Evolutionary conservation across 2,888 invertebrate genomes (phyloP).

Genomic region (Drosophila vallismaia): DNA sequence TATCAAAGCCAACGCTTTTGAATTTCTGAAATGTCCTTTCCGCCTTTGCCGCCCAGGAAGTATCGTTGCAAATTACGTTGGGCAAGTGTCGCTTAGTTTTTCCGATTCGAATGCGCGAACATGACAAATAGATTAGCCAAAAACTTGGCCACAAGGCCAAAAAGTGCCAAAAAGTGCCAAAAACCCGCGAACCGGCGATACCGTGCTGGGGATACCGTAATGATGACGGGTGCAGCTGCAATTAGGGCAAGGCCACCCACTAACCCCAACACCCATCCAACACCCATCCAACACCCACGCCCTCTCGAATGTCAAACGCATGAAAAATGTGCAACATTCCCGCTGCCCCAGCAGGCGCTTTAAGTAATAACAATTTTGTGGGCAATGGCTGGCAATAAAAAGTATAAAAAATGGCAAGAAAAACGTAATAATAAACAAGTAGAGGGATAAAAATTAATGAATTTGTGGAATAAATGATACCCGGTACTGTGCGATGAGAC

Average conservation of each 20-base stretch:
- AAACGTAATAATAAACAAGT: slow-evolving; percentile 8
- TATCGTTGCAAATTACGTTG: slow-evolving; percentile 75
- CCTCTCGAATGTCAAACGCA: slow-evolving; percentile 66
- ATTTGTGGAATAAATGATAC: background rate
- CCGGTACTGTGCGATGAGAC: background rate
- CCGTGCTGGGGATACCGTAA: slow-evolving; percentile 19
- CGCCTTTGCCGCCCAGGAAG: slow-evolving; percentile 56
- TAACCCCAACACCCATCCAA: too few species aligned
- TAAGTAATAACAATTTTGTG: slow-evolving; percentile 49
- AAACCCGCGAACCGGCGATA: too few species aligned
- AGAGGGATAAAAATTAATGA: background rate
- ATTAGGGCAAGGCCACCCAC: slow-evolving; percentile 22
- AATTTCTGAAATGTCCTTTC: slow-evolving; percentile 78
- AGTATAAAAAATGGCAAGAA: slow-evolving; percentile 26
- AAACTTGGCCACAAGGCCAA: slow-evolving; percentile 35
- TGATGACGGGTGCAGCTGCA: slow-evolving; percentile 42
- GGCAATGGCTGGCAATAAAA: slow-evolving; percentile 49
- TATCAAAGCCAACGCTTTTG: slow-evolving; percentile 76
- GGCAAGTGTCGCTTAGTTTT: slow-evolving; percentile 63
- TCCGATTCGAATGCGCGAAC: slow-evolving; percentile 55
- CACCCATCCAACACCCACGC: background rate
- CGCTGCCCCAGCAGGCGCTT: slow-evolving; percentile 37
- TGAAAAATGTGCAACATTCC: slow-evolving; percentile 60
- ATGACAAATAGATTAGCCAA: slow-evolving; percentile 73
- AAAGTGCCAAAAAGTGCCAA: slow-evolving; percentile 1